These are phyloP conservation scores for Hippoglossus stenolepis DNA, from an alignment of 2,113 vertebrate species.

Conservation along the genomic window DNA sequence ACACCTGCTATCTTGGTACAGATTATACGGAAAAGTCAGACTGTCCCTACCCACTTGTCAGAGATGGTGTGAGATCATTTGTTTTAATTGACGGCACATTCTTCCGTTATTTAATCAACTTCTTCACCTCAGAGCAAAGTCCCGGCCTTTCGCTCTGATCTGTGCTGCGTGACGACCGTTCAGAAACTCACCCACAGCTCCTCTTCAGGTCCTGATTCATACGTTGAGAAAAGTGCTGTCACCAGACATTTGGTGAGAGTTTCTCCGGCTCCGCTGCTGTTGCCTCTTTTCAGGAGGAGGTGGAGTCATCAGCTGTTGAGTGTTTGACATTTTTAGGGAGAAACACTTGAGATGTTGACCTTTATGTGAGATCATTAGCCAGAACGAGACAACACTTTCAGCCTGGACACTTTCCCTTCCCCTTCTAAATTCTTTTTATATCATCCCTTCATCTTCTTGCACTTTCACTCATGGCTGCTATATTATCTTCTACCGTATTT, in stretches of 20 bases:
- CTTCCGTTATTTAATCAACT: too few species aligned
- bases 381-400: not conserved
- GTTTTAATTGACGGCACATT: too few species aligned
- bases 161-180: not conserved
- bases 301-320: slow-evolving; percentile 32
- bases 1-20: too few species aligned
- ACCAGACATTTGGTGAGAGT: slow-evolving; percentile 24
- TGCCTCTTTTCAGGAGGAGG: slow-evolving; percentile 8
- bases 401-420: not conserved
- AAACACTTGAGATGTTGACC: slow-evolving; percentile 53
- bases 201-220: not conserved
- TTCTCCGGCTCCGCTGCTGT: slow-evolving; percentile 10
- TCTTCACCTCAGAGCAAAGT: too few species aligned
- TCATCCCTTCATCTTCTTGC: not conserved
- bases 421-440: not conserved
- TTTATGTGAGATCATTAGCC: slow-evolving; percentile 47
- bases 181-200: not conserved
- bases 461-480: not conserved
- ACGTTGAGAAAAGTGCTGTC: slow-evolving; percentile 27
- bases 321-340: slow-evolving; percentile 48
- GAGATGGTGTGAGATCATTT: too few species aligned
- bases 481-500: not conserved
- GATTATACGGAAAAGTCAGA: too few species aligned
- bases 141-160: not conserved
- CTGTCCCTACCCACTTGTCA: too few species aligned